Conservation (phyloP, 2,888 invertebrate genomes). For the Gonocerus acuteangulatus region DNA sequence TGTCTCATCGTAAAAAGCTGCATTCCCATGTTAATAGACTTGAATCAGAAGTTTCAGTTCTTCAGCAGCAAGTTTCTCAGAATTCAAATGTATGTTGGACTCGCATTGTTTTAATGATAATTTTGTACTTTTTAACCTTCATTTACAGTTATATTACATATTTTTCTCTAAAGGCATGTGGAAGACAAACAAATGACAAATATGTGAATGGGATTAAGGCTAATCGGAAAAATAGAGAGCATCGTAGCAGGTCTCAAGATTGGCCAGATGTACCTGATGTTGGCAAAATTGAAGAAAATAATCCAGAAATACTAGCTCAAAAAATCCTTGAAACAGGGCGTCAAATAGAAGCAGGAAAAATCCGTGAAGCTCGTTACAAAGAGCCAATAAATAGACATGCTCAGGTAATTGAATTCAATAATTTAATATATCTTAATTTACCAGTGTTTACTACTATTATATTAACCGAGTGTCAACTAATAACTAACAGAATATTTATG, state of each 20-base stretch:
- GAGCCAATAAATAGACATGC: conserved; percentile 27
- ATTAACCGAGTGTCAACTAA: too few relatives aligned
- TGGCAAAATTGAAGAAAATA: conserved; percentile 84
- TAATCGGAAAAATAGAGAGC: conserved; percentile 36
- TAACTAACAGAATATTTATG: too few relatives aligned
- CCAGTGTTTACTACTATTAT: too few relatives aligned
- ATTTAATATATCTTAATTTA: too few relatives aligned
- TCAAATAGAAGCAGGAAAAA: conserved; percentile 78
- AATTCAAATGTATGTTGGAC: conserved; percentile 16
- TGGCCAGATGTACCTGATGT: conserved; percentile 88
- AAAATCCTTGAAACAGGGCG: conserved; percentile 84
- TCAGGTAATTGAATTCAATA: conserved; percentile 5
- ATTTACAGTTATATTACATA: too few relatives aligned
- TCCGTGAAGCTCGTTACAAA: conserved; percentile 38
- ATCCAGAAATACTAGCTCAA: conserved; percentile 80
- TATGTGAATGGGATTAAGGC: conserved; percentile 30
- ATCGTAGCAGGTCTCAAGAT: conserved; percentile 63
- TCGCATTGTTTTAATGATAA: not conserved
- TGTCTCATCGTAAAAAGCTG: conserved; percentile 74
- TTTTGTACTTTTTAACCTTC: not conserved
- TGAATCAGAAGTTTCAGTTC: conserved; percentile 26
- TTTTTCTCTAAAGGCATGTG: too few relatives aligned
- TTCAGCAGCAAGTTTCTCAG: conserved; percentile 29
- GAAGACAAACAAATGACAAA: conserved; percentile 23
- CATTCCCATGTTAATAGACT: conserved; percentile 56